A percentile compares a stretch with the other conserved stretches of the same genome.
Evolutionary conservation across 2,888 invertebrate genomes (phyloP).

Genomic region (Oxyteleia sp.): DNA sequence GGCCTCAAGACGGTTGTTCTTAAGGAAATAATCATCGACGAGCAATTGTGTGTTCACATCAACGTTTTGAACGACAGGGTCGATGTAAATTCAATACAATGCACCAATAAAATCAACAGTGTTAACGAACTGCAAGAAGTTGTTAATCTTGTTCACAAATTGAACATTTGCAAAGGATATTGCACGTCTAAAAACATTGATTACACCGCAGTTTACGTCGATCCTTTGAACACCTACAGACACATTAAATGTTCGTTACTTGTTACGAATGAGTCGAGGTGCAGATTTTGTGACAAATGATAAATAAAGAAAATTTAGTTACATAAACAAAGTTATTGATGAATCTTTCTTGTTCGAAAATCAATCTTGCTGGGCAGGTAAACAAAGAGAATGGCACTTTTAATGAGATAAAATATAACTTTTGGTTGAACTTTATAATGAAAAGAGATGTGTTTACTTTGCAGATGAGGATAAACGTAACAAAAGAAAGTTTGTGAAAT

Average conservation of each 20-base stretch:
- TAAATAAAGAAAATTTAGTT: too few relatives aligned
- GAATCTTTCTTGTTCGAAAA: too few relatives aligned
- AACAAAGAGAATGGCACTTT: too few relatives aligned
- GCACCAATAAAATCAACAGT: slow-evolving; percentile 26
- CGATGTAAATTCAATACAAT: slow-evolving; percentile 15
- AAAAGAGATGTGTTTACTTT: not conserved
- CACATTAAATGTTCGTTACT: slow-evolving; percentile 49
- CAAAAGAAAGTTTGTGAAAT: not conserved
- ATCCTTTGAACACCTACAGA: slow-evolving; percentile 53
- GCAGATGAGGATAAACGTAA: not conserved
- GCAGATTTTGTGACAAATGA: slow-evolving; percentile 61
- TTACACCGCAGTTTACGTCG: slow-evolving; percentile 49
- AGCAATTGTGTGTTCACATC: slow-evolving; percentile 49
- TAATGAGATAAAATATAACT: too few relatives aligned
- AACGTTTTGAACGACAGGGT: slow-evolving; percentile 56
- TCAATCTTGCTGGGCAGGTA: too few relatives aligned
- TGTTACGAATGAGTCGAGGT: slow-evolving; percentile 36
- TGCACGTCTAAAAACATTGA: slow-evolving; percentile 56
- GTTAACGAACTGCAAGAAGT: slow-evolving; percentile 37
- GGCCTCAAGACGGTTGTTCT: slow-evolving; percentile 51
- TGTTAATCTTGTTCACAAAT: slow-evolving; percentile 39
- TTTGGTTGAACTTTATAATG: too few relatives aligned
- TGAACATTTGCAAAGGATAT: slow-evolving; percentile 53
- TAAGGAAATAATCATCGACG: slow-evolving; percentile 59
- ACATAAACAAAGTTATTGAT: too few relatives aligned